Percentiles rank a stretch among this genome's conserved stretches.
Evolutionary conservation across 2,888 invertebrate species (phyloP).

Genomic region (Cremastinae sp.): DNA sequence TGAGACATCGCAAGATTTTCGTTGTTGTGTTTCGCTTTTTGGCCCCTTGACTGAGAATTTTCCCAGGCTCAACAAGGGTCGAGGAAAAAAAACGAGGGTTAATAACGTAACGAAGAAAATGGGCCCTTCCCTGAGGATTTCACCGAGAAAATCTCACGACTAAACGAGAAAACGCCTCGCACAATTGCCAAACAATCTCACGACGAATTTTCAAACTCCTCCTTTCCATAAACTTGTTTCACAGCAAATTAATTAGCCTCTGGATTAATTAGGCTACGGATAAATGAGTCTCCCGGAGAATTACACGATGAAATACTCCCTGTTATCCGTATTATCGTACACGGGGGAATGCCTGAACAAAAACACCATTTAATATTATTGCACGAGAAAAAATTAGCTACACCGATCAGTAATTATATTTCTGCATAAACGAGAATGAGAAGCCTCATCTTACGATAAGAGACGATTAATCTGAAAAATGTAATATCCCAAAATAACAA

Average conservation of each 20-base stretch:
- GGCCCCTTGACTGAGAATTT: constrained; percentile 9
- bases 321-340: neutral
- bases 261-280: constrained; percentile 6
- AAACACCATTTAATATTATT: neutral
- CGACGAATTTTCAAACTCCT: constrained; percentile 6
- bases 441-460: neutral
- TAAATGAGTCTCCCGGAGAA: neutral
- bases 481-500: too few species aligned
- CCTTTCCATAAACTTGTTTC: neutral
- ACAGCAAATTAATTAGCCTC: constrained; percentile 11
- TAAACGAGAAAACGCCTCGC: neutral
- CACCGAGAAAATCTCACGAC: neutral
- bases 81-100: constrained; percentile 41
- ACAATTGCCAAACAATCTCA: constrained; percentile 24
- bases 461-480: neutral
- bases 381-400: neutral
- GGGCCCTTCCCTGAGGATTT: constrained; percentile 11
- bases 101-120: constrained; percentile 43
- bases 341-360: neutral
- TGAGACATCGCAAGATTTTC: constrained; percentile 44
- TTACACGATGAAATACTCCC: neutral
- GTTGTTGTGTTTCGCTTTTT: constrained; percentile 19
- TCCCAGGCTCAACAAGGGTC: constrained; percentile 14
- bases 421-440: neutral
- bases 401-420: neutral